These are phyloP conservation scores for Notothenia coriiceps DNA, from an alignment of 2,113 vertebrate species.

Conservation along the genomic window DNA sequence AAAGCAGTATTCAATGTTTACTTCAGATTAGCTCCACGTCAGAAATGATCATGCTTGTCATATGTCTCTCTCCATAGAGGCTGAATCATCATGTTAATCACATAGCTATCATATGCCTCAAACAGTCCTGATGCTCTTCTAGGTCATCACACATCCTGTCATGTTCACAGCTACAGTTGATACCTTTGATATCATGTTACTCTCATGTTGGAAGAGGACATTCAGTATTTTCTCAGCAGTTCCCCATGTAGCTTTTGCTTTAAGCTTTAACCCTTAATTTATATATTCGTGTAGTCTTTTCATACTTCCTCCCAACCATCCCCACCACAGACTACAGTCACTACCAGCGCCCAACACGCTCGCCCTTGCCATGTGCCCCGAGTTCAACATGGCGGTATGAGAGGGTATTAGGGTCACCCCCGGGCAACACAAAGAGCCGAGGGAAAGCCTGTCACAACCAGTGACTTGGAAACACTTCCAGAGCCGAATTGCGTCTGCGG, in stretches of 20 bases:
- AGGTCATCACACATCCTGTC: too few species aligned
- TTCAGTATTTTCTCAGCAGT: not conserved
- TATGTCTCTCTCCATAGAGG: too few species aligned
- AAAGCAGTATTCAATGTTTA: too few species aligned
- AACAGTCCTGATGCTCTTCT: too few species aligned
- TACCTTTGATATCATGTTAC: too few species aligned
- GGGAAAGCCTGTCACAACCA: constrained; percentile 64
- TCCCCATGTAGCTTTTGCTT: not conserved
- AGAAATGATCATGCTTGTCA: too few species aligned
- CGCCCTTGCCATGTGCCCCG: constrained; percentile 33
- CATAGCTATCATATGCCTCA: too few species aligned
- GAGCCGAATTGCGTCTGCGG: constrained; percentile 32
- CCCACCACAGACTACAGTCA: not conserved
- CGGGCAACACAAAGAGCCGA: constrained; percentile 40
- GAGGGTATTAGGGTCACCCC: constrained; percentile 54
- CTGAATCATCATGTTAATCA: too few species aligned
- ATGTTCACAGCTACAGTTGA: too few species aligned
- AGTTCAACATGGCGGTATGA: constrained; percentile 46
- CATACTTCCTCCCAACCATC: constrained; percentile 3
- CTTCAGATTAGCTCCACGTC: too few species aligned
- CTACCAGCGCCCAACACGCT: not conserved
- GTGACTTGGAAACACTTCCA: constrained; percentile 67
- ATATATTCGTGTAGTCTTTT: constrained; percentile 4
- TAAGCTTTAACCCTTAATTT: constrained; percentile 16
- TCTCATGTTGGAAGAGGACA: too few species aligned